These are phyloP conservation scores for Hippopotamyrus pictus DNA, from an alignment of 2,797 vertebrate genomes.

Conservation along the genomic window DNA sequence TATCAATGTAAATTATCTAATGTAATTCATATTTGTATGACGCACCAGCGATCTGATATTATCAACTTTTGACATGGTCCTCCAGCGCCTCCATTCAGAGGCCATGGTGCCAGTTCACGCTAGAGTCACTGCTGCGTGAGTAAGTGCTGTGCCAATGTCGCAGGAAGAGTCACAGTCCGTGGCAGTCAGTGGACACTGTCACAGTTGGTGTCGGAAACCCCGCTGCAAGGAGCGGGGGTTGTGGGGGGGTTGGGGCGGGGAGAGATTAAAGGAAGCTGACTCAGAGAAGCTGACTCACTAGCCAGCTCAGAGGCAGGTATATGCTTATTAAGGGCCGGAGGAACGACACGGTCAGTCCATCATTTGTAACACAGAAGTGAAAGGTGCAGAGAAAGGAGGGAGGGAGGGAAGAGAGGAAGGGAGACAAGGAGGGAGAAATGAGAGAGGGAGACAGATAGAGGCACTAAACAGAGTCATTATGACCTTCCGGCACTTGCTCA, in stretches of 20 bases:
- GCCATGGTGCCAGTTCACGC: neutral
- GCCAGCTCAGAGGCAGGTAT: neutral
- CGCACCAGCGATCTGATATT: neutral
- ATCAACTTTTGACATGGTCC: neutral
- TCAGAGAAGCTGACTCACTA: neutral
- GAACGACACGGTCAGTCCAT: neutral
- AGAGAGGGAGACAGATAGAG: conserved; percentile 28
- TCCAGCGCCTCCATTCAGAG: neutral
- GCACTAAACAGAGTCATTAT: conserved; percentile 22
- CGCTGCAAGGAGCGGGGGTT: neutral
- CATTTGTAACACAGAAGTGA: conserved; percentile 19
- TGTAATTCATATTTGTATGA: neutral
- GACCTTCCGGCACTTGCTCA: conserved; percentile 40
- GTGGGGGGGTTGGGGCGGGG: neutral
- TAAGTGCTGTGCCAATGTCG: neutral
- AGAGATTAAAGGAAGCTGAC: neutral
- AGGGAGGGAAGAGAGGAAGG: conserved; percentile 28
- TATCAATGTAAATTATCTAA: neutral
- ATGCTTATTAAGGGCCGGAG: neutral
- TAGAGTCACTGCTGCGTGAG: neutral
- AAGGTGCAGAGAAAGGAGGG: conserved; percentile 24
- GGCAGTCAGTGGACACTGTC: neutral
- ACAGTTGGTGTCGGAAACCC: neutral
- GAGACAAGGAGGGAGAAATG: conserved; percentile 25
- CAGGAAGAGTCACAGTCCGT: neutral